A percentile compares a stretch with the other conserved stretches of the same genome.
phyloP scores from a whole-genome alignment of 2,113 vertebrate species.

The Isurus oxyrinchus region DNA sequence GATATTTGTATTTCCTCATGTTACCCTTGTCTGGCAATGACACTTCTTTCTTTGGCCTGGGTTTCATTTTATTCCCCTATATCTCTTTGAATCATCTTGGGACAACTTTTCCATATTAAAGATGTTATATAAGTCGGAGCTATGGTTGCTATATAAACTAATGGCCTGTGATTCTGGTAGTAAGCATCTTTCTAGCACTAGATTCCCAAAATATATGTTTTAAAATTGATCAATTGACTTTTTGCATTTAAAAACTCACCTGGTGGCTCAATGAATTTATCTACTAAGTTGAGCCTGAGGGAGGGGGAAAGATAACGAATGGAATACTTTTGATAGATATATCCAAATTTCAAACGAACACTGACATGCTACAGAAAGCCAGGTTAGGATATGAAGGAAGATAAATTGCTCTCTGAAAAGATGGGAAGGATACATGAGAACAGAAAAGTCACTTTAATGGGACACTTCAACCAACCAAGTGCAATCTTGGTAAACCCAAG shows the following conservation, averaged over 20 bases:
- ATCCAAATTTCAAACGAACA: not conserved
- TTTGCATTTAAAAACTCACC: not conserved
- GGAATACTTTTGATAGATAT: not conserved
- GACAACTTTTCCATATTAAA: not conserved
- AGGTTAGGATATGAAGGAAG: not conserved
- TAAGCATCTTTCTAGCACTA: not conserved
- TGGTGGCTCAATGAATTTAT: not conserved
- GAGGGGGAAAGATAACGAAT: not conserved
- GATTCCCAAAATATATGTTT: constrained; percentile 13
- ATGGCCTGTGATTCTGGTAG: not conserved
- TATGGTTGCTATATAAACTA: not conserved
- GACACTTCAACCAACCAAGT: not conserved
- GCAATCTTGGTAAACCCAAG: not conserved
- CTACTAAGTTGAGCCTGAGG: not conserved
- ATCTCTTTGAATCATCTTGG: not conserved
- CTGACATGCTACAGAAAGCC: not conserved
- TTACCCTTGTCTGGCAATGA: too few species aligned
- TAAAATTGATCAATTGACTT: not conserved
- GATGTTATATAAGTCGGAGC: not conserved
- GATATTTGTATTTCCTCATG: not conserved
- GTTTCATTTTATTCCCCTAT: not conserved
- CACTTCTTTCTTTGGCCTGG: not conserved
- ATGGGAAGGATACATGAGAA: not conserved
- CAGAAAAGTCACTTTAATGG: not conserved
- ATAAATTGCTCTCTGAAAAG: not conserved